Evolutionary conservation across 92 coral and sea anemone species (phyloP), one percentile per base, ranked within the genome.

Genomic region (Isaurus tuberculatus): DNA sequence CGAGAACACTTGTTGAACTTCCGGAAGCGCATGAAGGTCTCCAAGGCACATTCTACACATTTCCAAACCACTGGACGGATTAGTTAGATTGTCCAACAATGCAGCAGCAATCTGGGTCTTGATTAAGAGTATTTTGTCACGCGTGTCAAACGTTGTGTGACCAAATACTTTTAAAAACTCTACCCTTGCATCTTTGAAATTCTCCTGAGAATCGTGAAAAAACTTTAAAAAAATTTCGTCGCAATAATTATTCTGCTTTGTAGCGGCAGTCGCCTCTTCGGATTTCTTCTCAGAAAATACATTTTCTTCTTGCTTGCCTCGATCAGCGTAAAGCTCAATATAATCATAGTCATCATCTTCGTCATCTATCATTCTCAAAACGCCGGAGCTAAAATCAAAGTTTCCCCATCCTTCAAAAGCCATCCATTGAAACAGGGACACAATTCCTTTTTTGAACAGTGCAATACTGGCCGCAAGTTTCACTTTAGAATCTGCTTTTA

Each of bases 81-180:
- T 83, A 2, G 57, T 51, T 40, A 83, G 9, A 15, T 42, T 36
- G 74, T 79, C 86, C 9, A 89, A 77, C 70, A 89, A 73, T 23
- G 83, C 82, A 26, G 86, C 81, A 49, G 86, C 83, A 55, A 89
- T 77, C 85, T 75, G 79, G 32, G 66, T 64, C 66, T 85, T 58
- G 66, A 83, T 72, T 4, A 87, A 81, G 36, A 46, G 48, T 72
- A 89, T 72, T 69, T 85, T 77, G 53, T 85, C 92, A 34, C 68
- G 32, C 70, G 55, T 72, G 27, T 40, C 32, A 7, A 89, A 65
- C 19, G 55, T 80, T 63, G 67, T 89, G 51, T 89, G 68, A 55
- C 46, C 42, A 13, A 85, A 75, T 26, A 85, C 84, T 61, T 34
- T 13, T 15, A 34, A 57, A 23, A 23, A 60, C 51, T 77, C 82